Base-by-base conservation (phyloP, 2,888 invertebrate genomes). In the Heliothis peltigera region DNA sequence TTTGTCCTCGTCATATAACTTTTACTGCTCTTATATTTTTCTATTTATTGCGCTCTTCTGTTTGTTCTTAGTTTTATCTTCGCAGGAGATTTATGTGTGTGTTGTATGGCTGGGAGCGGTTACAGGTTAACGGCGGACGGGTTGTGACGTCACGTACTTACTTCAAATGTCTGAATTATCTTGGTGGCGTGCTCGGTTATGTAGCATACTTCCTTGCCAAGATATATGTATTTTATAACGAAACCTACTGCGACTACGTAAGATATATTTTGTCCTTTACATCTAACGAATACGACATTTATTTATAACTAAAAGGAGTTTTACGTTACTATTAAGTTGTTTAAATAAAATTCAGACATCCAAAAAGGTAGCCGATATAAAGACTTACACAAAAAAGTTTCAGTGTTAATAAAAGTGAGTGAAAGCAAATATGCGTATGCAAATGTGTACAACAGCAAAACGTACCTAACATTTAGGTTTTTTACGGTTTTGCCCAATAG, bases 11-110 rank as follows among this genome's bases (percentile, higher is more conserved):
- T 81, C 81, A 81, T 80, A 81, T 80, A 80, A 81, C 67, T 77
- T 80, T 81, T 81, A 80, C 77, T 69, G 65, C 75, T 64, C 58
- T 69, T 75, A 79, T 70, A 79, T 81, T 70, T 81, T 79, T 73
- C 75, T 77, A 80, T 81, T 79, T 81, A 79, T 81, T 65, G 68
- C 69, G 39, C 42, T 57, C 63, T 77, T 81, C 71, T 75, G 62
- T 74, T 76, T 77, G 63, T 70, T 65, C 67, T 79, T 66, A 77
- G 64, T 77, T 77, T 80, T 75, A 69, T 78, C 65, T 70, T 46
- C 52, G 60, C 63, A 25, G 54, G 59, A 59, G 39, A 77, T 71
- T 80, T 72, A 63, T 77, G 61, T 63, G 47, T 53, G 22, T 68
- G 53, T 63, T 67, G 55, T 64, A 46, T 64, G 57, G 48, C 47